These are phyloP conservation scores for Caenorhabditis macrosperma DNA, from an alignment of 2,888 invertebrate species.

Conservation along the genomic window DNA sequence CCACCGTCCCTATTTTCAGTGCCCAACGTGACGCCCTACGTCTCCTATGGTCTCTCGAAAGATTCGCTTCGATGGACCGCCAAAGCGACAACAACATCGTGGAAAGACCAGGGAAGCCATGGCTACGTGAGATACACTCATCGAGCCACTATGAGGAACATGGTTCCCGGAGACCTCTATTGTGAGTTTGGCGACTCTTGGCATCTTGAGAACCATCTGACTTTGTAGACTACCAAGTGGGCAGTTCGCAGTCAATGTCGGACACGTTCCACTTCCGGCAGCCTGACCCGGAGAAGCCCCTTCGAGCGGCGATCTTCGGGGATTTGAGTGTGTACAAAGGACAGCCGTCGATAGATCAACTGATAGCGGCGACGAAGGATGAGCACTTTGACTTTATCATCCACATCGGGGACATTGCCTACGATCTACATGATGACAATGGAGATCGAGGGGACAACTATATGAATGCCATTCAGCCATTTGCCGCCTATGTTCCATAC, in stretches of 20 bases:
- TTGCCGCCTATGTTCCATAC: conserved; percentile 86
- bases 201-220: neutral
- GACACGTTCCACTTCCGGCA: conserved; percentile 67
- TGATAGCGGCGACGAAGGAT: conserved; percentile 89
- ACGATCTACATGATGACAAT: conserved; percentile 89
- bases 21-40: conserved; percentile 56
- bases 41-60: conserved; percentile 35
- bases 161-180: conserved; percentile 53
- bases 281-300: conserved; percentile 65
- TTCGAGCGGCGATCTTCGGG: conserved; percentile 87
- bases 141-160: conserved; percentile 44
- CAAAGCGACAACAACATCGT: conserved; percentile 49
- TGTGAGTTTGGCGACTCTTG: conserved; percentile 38
- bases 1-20: too few species aligned
- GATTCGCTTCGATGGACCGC: conserved; percentile 37
- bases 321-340: conserved; percentile 96
- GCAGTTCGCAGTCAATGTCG: conserved; percentile 69
- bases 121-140: conserved; percentile 45
- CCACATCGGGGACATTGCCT: conserved; percentile 88
- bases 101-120: conserved; percentile 49
- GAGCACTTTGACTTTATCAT: conserved; percentile 82
- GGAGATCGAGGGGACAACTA: conserved; percentile 84
- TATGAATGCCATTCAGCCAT: conserved; percentile 60
- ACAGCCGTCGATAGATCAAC: conserved; percentile 85
- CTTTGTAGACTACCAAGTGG: conserved; percentile 74